Base-by-base conservation (phyloP, 2,888 invertebrate species). In the Zele albiditarsus region DNA sequence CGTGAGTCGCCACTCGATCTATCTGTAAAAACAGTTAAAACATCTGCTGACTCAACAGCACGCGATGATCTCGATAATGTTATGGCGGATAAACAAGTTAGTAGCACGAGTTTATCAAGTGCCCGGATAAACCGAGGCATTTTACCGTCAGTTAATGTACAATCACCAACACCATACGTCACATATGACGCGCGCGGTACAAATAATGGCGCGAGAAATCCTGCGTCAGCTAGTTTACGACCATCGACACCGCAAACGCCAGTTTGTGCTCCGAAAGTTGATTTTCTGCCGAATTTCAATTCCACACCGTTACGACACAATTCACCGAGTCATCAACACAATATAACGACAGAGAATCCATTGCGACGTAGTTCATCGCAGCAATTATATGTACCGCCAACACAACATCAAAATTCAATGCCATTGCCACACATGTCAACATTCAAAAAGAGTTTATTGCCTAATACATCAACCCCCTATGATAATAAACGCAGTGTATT, bases 11-110 rank as follows among this genome's bases (percentile, higher is more conserved):
- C 96, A 0, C 90, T 97, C 76, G 97, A 97, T 90, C 91, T 97
- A 71, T 97, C 97, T 0, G 95, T 97, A 63, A 96, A 97, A 88
- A 97, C 96, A 1, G 94, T 97, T 0, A 94, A 96, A 86, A 96
- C 96, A 69, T 94, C 96, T 3, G 96, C 97, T 0, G 96, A 97
- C 89, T 96, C 96, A 0, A 96, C 97, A 0, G 94, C 95, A 16
- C 92, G 93, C 84, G 94, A 94, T 83, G 93, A 93, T 72, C 88
- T 90, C 16, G 93, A 93, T 83, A 90, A 90, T 20, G 71, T 66
- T 31, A 16, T 68, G 0, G 77, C 79, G 28, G 84, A 83, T 16
- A 84, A 84, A 49, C 83, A 82, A 77, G 85, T 84, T 12, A 84
- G 81, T 73, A 83, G 85, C 60, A 80, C 81, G n/a, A 80, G 80